Conservation (phyloP, 1,140 invertebrate genomes). For the Arion vulgaris region DNA sequence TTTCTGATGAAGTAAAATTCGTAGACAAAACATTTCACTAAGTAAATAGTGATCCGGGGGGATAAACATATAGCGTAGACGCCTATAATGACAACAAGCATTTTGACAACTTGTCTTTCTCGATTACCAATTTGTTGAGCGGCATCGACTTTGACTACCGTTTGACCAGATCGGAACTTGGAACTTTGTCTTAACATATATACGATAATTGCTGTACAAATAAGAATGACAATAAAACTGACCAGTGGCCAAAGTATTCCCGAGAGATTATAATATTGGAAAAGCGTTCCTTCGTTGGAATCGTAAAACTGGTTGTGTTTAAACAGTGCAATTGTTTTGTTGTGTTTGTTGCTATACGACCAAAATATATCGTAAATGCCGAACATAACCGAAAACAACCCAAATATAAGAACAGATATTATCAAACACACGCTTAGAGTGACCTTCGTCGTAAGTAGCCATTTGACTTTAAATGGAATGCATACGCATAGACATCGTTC, state of each 20-base stretch:
- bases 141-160: not conserved
- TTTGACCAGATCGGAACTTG: not conserved
- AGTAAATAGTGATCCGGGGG: constrained; percentile 11
- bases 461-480: constrained; percentile 22
- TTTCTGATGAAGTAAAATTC: constrained; percentile 17
- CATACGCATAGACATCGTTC: constrained; percentile 27
- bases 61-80: not conserved
- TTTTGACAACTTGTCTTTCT: constrained; percentile 27
- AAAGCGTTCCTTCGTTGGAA: not conserved
- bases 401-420: constrained; percentile 12
- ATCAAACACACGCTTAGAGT: not conserved
- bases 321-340: constrained; percentile 7
- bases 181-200: not conserved
- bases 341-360: not conserved
- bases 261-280: constrained; percentile 1
- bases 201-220: constrained; percentile 22
- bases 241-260: constrained; percentile 9
- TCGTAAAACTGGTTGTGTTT: constrained; percentile 6
- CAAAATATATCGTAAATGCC: constrained; percentile 22
- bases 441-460: not conserved
- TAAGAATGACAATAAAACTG: constrained; percentile 15
- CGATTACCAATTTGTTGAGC: not conserved
- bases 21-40: not conserved
- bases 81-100: constrained; percentile 17
- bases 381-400: constrained; percentile 15